Evolutionary conservation across 2,797 vertebrate genomes (phyloP).

Genomic region (Enteromius afrohamiltoni): DNA sequence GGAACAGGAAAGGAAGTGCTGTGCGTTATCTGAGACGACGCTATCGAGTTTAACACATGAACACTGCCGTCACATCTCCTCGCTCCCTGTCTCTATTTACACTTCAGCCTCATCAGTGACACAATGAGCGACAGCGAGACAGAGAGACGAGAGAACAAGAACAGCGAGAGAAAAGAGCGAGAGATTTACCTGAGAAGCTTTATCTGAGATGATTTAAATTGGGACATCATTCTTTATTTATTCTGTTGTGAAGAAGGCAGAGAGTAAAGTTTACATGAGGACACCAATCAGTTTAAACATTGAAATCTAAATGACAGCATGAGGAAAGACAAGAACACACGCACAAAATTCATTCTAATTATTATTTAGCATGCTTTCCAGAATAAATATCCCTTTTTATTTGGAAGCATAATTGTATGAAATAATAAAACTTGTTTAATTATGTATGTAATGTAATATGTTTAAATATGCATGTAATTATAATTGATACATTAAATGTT

Average conservation of each 20-base stretch:
- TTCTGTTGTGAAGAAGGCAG: constrained; percentile 3
- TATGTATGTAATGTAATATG: too few relatives aligned
- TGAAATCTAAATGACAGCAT: not conserved
- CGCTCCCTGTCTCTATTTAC: constrained; percentile 37
- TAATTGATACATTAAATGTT: too few relatives aligned
- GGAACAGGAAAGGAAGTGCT: constrained; percentile 38
- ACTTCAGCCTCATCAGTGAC: constrained; percentile 52
- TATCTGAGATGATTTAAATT: constrained; percentile 26
- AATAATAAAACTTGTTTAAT: too few relatives aligned
- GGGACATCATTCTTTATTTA: constrained; percentile 43
- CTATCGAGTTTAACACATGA: constrained; percentile 41
- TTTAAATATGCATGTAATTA: too few relatives aligned
- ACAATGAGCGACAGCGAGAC: constrained; percentile 21
- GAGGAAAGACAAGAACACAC: not conserved
- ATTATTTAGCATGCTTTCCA: not conserved
- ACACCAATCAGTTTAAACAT: not conserved
- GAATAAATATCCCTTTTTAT: not conserved
- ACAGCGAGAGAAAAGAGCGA: constrained; percentile 12
- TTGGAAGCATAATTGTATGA: not conserved
- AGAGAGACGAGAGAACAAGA: constrained; percentile 34
- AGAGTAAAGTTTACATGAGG: constrained; percentile 22
- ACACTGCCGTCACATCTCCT: constrained; percentile 23
- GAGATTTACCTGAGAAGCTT: constrained; percentile 44
- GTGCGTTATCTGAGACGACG: constrained; percentile 32
- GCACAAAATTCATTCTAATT: not conserved